Evolutionary conservation across 2,888 invertebrate genomes (phyloP).

Genomic region (Drosophila mercatorum): DNA sequence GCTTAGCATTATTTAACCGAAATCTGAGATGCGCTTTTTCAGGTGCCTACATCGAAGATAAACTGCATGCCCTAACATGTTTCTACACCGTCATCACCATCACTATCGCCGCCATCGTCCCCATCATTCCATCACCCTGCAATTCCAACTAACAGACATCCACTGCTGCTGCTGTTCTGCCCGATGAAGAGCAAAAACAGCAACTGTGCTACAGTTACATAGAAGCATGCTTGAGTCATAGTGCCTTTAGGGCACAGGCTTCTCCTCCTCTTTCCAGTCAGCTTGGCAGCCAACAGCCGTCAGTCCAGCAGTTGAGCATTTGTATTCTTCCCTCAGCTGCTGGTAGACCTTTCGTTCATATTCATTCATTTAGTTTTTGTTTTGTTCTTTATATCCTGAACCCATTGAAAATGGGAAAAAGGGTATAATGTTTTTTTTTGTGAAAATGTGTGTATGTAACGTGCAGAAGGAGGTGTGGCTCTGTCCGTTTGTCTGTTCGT

Average conservation of each 20-base stretch:
- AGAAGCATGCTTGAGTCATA: slow-evolving; percentile 73
- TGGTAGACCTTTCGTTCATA: slow-evolving; percentile 73
- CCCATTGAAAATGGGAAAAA: too few species aligned
- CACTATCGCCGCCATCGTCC: not conserved
- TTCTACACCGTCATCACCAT: not conserved
- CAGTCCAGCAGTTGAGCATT: slow-evolving; percentile 44
- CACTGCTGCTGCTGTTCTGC: slow-evolving; percentile 38
- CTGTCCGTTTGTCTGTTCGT: too few species aligned
- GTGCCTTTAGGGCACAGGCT: slow-evolving; percentile 65
- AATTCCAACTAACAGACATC: slow-evolving; percentile 60
- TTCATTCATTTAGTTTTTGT: slow-evolving; percentile 69
- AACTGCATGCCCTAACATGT: slow-evolving; percentile 14
- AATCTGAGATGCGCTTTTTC: slow-evolving; percentile 77
- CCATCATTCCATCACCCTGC: slow-evolving; percentile 32
- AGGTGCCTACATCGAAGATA: slow-evolving; percentile 52
- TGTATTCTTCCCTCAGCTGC: slow-evolving; percentile 62
- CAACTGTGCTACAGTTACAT: slow-evolving; percentile 68
- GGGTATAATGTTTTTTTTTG: too few species aligned
- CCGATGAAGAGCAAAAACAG: slow-evolving; percentile 73
- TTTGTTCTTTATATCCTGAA: slow-evolving; percentile 14
- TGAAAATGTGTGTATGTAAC: too few species aligned
- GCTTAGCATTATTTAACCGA: slow-evolving; percentile 70
- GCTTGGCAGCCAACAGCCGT: not conserved
- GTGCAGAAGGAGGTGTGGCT: too few species aligned
- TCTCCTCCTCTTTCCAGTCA: slow-evolving; percentile 6